Evolutionary conservation across 1,140 invertebrate genomes (phyloP).

Genomic region (Meloidogyne floridensis): DNA sequence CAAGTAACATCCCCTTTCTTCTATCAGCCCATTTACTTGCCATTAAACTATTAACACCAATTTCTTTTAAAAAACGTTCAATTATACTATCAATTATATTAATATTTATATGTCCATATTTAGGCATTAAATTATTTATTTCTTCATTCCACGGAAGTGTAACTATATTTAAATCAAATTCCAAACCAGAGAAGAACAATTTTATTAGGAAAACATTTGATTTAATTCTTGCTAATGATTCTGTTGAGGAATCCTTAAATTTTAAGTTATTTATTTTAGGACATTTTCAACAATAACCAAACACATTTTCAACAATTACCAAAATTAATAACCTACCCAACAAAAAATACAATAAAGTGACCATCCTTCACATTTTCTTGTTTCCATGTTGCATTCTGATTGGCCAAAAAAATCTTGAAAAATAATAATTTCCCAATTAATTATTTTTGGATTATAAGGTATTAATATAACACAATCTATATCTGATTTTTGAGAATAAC

Average conservation of each 20-base stretch:
- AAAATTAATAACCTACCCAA: too few relatives aligned
- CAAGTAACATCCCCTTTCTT: background rate
- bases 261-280: background rate
- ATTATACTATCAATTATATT: background rate
- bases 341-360: background rate
- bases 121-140: background rate
- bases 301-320: too few relatives aligned
- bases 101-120: background rate
- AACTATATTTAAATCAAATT: background rate
- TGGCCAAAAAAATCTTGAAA: background rate
- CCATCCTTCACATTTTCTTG: background rate
- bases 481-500: background rate
- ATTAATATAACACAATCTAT: background rate
- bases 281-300: too few relatives aligned
- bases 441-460: slow-evolving; percentile 13
- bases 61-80: background rate
- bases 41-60: background rate
- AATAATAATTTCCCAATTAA: background rate
- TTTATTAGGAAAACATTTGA: background rate
- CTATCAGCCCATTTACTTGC: background rate
- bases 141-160: background rate
- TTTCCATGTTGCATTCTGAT: background rate
- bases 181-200: background rate
- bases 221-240: background rate
- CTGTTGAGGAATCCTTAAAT: background rate